Conservation (phyloP, 1,140 invertebrate species). For the Orussus abietinus region DNA sequence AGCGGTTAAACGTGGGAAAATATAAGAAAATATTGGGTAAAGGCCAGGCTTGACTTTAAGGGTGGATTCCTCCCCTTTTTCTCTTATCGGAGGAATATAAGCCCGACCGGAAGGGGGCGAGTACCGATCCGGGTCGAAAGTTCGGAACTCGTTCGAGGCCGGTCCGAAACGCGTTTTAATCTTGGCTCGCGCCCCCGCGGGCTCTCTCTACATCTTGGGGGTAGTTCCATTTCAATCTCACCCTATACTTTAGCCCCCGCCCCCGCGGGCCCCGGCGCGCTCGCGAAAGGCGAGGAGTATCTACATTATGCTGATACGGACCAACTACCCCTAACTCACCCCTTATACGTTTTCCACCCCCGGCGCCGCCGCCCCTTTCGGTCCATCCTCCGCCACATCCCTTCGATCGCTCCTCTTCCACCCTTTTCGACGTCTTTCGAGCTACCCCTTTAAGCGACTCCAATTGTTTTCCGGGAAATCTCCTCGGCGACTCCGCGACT, state of each 20-base stretch:
- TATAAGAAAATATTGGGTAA: too few species aligned
- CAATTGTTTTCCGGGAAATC: too few species aligned
- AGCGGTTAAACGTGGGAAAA: too few species aligned
- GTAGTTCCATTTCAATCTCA: conserved; percentile 49
- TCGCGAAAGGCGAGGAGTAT: conserved; percentile 38
- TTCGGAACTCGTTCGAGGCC: conserved; percentile 27
- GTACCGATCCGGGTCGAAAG: conserved; percentile 14
- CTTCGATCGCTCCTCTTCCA: conserved; percentile 9
- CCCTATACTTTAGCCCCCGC: conserved; percentile 8
- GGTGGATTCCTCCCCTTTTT: conserved; percentile 25
- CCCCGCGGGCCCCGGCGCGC: background rate
- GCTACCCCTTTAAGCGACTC: too few species aligned
- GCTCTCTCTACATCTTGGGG: conserved; percentile 36
- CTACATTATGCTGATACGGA: conserved; percentile 48
- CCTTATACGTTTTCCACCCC: conserved; percentile 10
- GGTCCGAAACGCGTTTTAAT: conserved; percentile 37
- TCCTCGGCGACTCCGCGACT: too few species aligned
- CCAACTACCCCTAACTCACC: conserved; percentile 31
- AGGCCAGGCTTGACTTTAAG: too few species aligned
- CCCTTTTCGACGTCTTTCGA: conserved; percentile 4
- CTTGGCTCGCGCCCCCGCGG: conserved; percentile 41
- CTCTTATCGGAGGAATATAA: conserved; percentile 17
- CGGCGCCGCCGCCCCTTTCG: background rate
- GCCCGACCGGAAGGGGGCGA: background rate
- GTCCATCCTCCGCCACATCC: conserved; percentile 1